Evolutionary conservation across 2,797 vertebrate species (phyloP).

Genomic region (Simalia tracyae): DNA sequence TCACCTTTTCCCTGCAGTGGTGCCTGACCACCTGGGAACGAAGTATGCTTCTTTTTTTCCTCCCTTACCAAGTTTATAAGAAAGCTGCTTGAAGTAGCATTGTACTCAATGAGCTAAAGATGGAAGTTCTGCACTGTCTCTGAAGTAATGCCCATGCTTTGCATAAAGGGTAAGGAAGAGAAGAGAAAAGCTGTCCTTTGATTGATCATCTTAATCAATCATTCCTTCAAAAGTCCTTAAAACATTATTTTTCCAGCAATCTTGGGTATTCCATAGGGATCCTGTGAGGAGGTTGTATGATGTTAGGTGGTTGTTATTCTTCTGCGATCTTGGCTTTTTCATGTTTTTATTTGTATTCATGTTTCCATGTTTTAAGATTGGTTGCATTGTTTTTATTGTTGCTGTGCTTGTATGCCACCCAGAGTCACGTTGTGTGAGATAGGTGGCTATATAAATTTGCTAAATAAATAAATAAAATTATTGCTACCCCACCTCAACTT

Average conservation of each 20-base stretch:
- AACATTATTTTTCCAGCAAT: not conserved
- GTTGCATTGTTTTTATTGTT: not conserved
- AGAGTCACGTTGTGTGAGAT: not conserved
- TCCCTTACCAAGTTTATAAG: not conserved
- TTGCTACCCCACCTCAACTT: not conserved
- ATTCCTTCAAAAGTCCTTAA: not conserved
- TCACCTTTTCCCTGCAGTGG: not conserved
- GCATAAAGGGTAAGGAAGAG: not conserved
- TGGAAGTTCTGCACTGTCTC: not conserved
- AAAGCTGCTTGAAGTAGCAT: not conserved
- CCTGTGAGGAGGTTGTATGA: not conserved
- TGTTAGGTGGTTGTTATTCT: not conserved
- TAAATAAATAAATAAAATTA: not conserved
- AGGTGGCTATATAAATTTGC: not conserved
- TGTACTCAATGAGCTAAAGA: not conserved
- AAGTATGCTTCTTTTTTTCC: not conserved
- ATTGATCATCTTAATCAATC: not conserved
- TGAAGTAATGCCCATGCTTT: not conserved
- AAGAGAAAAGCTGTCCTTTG: not conserved
- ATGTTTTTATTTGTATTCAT: not conserved
- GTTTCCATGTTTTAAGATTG: not conserved
- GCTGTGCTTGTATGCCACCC: not conserved
- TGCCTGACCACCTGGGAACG: not conserved
- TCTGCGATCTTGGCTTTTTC: not conserved
- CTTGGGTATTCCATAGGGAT: not conserved